Evolutionary conservation across 1,140 invertebrate genomes (phyloP), one percentile per base, ranked within the genome.

Genomic region (Pseudachorutes palmiensis): DNA sequence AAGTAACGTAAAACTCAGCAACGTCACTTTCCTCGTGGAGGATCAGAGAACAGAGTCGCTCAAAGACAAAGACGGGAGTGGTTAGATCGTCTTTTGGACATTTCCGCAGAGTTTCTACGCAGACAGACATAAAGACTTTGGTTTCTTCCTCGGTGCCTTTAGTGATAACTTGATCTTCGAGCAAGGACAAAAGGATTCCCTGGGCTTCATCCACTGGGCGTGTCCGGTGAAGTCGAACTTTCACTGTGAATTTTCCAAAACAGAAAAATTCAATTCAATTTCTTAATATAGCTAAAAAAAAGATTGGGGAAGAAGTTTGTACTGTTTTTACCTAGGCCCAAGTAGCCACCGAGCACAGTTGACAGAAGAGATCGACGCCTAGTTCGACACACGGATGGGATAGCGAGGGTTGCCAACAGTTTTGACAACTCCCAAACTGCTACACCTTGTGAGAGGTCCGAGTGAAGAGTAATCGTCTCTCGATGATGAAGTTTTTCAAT

Each of bases 21-120:
- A 95, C 87, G 77, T 97, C 94, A 75, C 95, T 97, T 78, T 97
- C 94, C 78, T 98, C 94, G 0, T 95, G 94, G 79, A 95, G 94
- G 69, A 98, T 98, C 64, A 97, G 95, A 3, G 94, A 97, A 76
- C 95, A 98, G 0, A 98, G 83, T 51, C 96, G 83, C 81, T 98
- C 95, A 78, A 98, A 98, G 61, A 98, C 93, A 69, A 98, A 98
- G 5, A 98, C 93, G 0, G 96, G 96, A 1, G 95, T 98, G 67
- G 92, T 83, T 60, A 96, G 88, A 79, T 98, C 96, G 76, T 94
- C 89, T 30, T 88, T 82, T 57, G 89, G 90, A 75, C 94, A 97
- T 75, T 94, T 94, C 75, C 93, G 88, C 1, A 98, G 88, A 0
- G 95, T 97, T 79, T 98, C 90, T 2, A 98, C 91, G 76, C 96